Percentiles rank a stretch among this genome's conserved stretches.
Evolutionary conservation across 2,888 invertebrate species (phyloP).

Genomic region (Leptothorax acervorum): DNA sequence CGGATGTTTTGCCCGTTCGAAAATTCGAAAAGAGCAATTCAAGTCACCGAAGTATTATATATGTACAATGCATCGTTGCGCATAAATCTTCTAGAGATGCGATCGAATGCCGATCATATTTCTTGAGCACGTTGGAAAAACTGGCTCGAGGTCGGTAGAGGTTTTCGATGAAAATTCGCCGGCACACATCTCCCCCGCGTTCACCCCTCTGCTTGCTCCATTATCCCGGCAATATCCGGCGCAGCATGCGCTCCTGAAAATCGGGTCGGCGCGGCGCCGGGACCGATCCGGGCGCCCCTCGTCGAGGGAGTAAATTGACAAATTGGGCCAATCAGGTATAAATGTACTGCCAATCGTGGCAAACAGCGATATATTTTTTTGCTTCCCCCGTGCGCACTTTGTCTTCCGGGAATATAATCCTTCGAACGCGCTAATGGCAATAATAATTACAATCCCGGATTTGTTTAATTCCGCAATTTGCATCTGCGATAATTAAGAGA

Average conservation of each 20-base stretch:
- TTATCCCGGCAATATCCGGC: slow-evolving; percentile 73
- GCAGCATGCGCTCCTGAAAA: slow-evolving; percentile 63
- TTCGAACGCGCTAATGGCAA: slow-evolving; percentile 11
- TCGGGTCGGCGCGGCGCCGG: slow-evolving; percentile 61
- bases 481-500: not conserved
- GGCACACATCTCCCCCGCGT: slow-evolving; percentile 29
- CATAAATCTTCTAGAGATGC: slow-evolving; percentile 37
- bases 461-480: not conserved
- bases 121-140: slow-evolving; percentile 38
- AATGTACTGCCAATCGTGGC: slow-evolving; percentile 67
- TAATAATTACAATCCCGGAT: slow-evolving; percentile 9
- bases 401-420: slow-evolving; percentile 24
- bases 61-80: slow-evolving; percentile 17
- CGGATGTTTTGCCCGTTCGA: slow-evolving; percentile 6
- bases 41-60: not conserved
- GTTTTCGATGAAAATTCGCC: slow-evolving; percentile 66
- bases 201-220: slow-evolving; percentile 47
- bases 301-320: slow-evolving; percentile 69
- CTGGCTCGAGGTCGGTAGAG: slow-evolving; percentile 50
- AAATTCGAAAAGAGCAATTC: slow-evolving; percentile 19
- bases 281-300: slow-evolving; percentile 27
- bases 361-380: slow-evolving; percentile 62
- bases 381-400: slow-evolving; percentile 4
- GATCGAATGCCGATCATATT: slow-evolving; percentile 49
- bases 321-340: slow-evolving; percentile 71